Evolutionary conservation across 2,888 invertebrate species (phyloP).

Genomic region (Torymus aiolomorphi): DNA sequence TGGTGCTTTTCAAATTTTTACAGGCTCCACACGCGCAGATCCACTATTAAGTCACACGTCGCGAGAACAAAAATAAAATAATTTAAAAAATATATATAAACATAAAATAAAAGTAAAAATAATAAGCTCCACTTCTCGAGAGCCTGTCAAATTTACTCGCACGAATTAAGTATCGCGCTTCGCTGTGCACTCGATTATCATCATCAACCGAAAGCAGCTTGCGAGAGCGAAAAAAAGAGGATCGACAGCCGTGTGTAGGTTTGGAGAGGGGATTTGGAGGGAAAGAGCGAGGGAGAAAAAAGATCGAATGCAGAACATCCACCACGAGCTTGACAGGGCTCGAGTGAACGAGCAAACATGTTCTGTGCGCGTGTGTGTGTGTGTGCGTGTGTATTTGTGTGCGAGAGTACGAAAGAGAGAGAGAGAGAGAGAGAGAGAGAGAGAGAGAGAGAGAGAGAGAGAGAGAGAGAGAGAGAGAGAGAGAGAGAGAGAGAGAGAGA

Average conservation of each 20-base stretch:
- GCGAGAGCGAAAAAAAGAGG: neutral
- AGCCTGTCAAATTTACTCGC: slow-evolving; percentile 56
- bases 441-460: no score
- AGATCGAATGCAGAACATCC: neutral
- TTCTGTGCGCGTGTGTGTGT: slow-evolving; percentile 7
- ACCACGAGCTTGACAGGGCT: slow-evolving; percentile 43
- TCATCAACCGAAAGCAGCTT: slow-evolving; percentile 40
- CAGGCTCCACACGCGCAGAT: slow-evolving; percentile 47
- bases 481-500: slow-evolving; percentile 16
- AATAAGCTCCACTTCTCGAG: slow-evolving; percentile 51
- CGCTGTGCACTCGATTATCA: slow-evolving; percentile 47
- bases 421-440: slow-evolving; percentile 22
- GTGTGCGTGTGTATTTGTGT: slow-evolving; percentile 2
- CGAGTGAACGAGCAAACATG: slow-evolving; percentile 39
- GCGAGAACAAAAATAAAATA: slow-evolving; percentile 50
- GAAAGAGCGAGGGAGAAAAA: neutral
- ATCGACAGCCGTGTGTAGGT: neutral
- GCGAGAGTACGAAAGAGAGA: slow-evolving; percentile 1
- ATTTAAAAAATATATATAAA: slow-evolving; percentile 44
- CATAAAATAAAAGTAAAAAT: slow-evolving; percentile 47
- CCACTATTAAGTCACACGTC: slow-evolving; percentile 38
- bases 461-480: slow-evolving; percentile 7
- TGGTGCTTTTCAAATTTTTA: slow-evolving; percentile 56
- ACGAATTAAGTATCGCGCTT: slow-evolving; percentile 51
- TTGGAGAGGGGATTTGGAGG: neutral